These are phyloP conservation scores for Tauraco hartlaubi DNA, from an alignment of 2,797 vertebrate genomes.

Conservation along the genomic window DNA sequence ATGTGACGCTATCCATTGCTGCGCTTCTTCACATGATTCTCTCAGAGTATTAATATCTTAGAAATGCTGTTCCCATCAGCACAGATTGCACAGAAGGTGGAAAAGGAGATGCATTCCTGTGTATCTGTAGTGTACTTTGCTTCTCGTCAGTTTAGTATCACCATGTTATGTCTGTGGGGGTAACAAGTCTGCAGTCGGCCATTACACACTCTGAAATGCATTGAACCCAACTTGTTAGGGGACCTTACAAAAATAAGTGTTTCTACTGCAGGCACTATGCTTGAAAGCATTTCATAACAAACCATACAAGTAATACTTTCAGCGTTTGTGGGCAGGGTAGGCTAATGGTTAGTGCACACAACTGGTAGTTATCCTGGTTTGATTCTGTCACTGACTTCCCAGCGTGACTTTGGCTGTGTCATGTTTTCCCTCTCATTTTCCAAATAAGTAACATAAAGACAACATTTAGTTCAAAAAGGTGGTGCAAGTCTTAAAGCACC, in stretches of 20 bases:
- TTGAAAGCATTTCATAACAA: conserved; percentile 17
- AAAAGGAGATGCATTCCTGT: not conserved
- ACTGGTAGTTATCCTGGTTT: not conserved
- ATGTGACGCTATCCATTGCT: not conserved
- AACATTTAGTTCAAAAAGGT: not conserved
- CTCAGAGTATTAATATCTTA: not conserved
- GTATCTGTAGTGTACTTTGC: not conserved
- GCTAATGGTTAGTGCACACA: not conserved
- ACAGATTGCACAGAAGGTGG: not conserved
- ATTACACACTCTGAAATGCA: not conserved
- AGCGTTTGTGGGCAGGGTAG: not conserved
- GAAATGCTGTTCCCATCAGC: not conserved
- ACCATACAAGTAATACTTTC: not conserved
- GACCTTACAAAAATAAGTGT: not conserved
- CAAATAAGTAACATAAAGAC: conserved; percentile 5
- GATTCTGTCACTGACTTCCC: not conserved
- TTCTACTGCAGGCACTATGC: not conserved
- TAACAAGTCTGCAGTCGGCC: not conserved
- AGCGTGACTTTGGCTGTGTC: not conserved
- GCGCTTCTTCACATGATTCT: not conserved
- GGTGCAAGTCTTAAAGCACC: not conserved
- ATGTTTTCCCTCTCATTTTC: conserved; percentile 7
- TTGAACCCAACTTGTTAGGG: not conserved
- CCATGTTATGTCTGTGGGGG: not conserved
- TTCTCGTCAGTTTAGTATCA: not conserved